phyloP scores from a whole-genome alignment of 2,113 vertebrate species.

The Gallinago media region DNA sequence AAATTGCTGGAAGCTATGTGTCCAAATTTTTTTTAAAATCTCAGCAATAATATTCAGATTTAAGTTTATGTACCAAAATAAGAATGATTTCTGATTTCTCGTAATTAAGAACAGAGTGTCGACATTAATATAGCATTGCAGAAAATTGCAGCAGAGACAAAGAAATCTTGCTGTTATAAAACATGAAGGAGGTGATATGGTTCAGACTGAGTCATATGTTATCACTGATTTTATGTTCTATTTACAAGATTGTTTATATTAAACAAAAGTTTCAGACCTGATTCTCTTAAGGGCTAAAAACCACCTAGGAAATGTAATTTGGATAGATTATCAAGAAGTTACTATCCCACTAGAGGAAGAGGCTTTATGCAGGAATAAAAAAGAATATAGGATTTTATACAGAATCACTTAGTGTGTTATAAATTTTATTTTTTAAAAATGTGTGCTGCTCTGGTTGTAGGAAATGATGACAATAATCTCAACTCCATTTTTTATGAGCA shows the following conservation, averaged over 20 bases:
- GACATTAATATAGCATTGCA: neutral
- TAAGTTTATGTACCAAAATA: neutral
- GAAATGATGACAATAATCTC: constrained; percentile 94
- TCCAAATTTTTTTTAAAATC: neutral
- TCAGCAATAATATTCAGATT: neutral
- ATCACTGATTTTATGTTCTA: neutral
- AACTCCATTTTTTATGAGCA: constrained; percentile 99
- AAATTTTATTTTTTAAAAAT: neutral
- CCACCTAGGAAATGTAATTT: neutral
- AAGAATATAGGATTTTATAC: neutral
- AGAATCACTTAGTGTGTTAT: neutral
- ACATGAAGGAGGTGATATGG: neutral
- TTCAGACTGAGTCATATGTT: neutral
- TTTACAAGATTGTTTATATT: neutral
- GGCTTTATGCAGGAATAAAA: neutral
- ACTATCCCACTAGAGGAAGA: neutral
- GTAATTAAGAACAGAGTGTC: neutral
- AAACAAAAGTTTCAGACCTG: neutral
- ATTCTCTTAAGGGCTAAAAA: neutral
- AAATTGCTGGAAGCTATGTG: neutral
- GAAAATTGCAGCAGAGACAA: neutral
- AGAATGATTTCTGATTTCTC: neutral
- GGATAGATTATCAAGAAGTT: neutral
- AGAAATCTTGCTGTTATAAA: neutral
- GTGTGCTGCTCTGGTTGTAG: constrained; percentile 69